A percentile compares a stretch with the other conserved stretches of the same genome.
Evolutionary conservation across 2,888 invertebrate species (phyloP).

Genomic region (Eilema depressum): DNA sequence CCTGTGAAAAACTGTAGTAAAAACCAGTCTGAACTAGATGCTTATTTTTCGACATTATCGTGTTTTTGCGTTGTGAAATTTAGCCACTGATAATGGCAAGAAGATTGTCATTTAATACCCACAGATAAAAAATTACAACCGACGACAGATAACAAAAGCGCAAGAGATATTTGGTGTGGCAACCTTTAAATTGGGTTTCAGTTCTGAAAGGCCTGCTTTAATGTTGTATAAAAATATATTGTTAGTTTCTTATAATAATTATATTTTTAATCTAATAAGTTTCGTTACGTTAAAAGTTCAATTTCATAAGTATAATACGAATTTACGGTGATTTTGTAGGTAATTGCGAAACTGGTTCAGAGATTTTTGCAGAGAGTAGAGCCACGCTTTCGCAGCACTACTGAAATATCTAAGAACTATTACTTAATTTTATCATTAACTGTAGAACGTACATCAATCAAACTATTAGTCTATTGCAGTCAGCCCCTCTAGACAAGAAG

Average conservation of each 20-base stretch:
- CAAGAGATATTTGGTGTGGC: constrained; percentile 15
- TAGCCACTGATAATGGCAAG: constrained; percentile 14
- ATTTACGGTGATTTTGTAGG: background rate
- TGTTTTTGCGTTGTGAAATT: constrained; percentile 33
- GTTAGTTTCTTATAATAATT: constrained; percentile 3
- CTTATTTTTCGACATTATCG: background rate
- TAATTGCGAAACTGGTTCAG: background rate
- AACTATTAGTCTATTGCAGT: no score
- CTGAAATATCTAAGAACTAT: no score
- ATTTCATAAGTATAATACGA: background rate
- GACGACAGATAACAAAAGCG: constrained; percentile 25
- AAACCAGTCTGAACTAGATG: background rate
- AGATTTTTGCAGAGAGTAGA: background rate
- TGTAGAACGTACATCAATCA: no score
- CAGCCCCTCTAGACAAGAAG: no score
- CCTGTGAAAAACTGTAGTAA: background rate
- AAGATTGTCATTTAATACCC: constrained; percentile 39
- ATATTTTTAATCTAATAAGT: constrained; percentile 10
- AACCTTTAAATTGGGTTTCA: constrained; percentile 25
- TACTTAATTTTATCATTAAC: no score
- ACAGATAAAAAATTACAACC: constrained; percentile 29
- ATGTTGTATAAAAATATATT: constrained; percentile 1
- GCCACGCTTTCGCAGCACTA: no score
- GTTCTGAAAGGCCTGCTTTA: constrained; percentile 1
- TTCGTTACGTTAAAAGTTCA: constrained; percentile 1